Base-by-base conservation (phyloP, 2,797 vertebrate genomes). In the Taeniopygia guttata region DNA sequence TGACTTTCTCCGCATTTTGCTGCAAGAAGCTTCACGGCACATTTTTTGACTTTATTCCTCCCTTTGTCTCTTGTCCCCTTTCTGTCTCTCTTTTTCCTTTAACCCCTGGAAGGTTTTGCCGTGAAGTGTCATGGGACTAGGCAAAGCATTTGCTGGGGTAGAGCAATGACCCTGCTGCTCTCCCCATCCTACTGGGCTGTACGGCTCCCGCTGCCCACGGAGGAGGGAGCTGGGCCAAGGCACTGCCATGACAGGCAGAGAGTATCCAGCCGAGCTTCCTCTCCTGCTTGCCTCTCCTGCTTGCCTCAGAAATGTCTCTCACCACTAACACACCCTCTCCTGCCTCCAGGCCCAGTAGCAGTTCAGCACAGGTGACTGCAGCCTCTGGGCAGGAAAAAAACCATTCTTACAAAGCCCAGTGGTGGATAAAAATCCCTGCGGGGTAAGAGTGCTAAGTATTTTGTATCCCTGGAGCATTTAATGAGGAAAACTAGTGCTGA, bases 1-100 rank as follows among this genome's bases (percentile, higher is more conserved):
- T 99, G 94, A 99, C 98, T 98, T 98, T 98, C 97, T 97, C 97
- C 87, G 97, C 97, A 97, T 98, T 98, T 98, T 97, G 96, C 97
- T 97, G 97, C 97, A 96, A 98, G 97, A 98, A 96, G 97, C 98
- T 98, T 98, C 97, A 87, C 96, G 98, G 98, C 98, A 98, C 97
- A 98, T 98, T 98, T 97, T 98, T 98, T 98, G 98, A 98, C 98
- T 98, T 98, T 97, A 98, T 98, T 97, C 93, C 97, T 97, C 90
- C 90, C 96, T 98, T 98, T 98, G 97, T 98, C 97, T 97, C 97
- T 94, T 96, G 95, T 95, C 94, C 96, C 93, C 93, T 96, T 95
- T 95, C 96, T 96, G 96, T 95, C 80, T 94, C 87, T 89, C 94
- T 93, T 96, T 96, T 97, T 96, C 90, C 94, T 97, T 98, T 98